Evolutionary conservation across 2,797 vertebrate genomes (phyloP).

Genomic region (Phrynocephalus vlangalii): DNA sequence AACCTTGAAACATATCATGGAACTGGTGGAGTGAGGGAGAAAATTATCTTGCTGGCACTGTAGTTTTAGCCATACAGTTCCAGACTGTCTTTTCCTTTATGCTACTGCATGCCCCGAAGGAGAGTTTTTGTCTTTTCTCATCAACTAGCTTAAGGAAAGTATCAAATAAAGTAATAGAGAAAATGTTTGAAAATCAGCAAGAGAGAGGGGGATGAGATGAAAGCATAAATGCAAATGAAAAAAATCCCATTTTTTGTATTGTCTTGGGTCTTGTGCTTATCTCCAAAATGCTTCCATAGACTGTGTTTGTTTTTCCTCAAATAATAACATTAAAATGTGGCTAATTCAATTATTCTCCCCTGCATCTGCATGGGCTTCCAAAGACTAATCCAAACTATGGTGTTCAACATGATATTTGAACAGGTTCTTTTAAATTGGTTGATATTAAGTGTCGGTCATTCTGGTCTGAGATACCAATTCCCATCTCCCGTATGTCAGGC

Average conservation of each 20-base stretch:
- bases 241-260: conserved; percentile 70
- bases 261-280: conserved; percentile 58
- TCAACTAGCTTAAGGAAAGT: conserved; percentile 29
- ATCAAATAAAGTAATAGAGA: conserved; percentile 61
- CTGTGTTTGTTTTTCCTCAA: conserved; percentile 89
- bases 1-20: background rate
- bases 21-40: background rate
- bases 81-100: background rate
- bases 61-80: background rate
- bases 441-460: conserved; percentile 89
- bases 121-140: conserved; percentile 3
- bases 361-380: conserved; percentile 68
- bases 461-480: conserved; percentile 82
- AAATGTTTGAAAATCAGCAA: conserved; percentile 56
- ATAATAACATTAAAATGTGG: conserved; percentile 90
- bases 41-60: background rate
- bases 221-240: conserved; percentile 66
- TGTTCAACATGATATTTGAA: conserved; percentile 88
- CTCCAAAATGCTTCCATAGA: conserved; percentile 68
- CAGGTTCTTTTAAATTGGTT: conserved; percentile 88
- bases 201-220: conserved; percentile 1
- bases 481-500: conserved; percentile 77
- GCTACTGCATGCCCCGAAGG: background rate
- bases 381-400: conserved; percentile 80
- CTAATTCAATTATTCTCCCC: conserved; percentile 86